Percentiles rank a stretch among this genome's conserved stretches.
phyloP scores from a whole-genome alignment of 2,797 vertebrate genomes.

The Sebastes baramenuke region DNA sequence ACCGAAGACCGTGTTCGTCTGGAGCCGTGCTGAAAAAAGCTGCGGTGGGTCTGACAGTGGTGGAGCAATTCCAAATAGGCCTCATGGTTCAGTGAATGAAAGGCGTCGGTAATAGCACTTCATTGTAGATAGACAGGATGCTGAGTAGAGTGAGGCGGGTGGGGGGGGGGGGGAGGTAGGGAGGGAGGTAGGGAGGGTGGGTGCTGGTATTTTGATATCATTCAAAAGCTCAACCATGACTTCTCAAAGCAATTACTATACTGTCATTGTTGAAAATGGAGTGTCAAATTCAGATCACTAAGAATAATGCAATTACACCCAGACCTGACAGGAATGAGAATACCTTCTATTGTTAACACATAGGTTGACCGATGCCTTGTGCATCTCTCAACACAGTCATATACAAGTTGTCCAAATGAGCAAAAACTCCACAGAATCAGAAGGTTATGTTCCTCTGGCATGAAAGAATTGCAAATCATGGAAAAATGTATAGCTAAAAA shows the following conservation, averaged over 20 bases:
- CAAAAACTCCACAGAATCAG: conserved; percentile 7
- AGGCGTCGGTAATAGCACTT: conserved; percentile 68
- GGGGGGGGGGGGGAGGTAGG: conserved; percentile 2
- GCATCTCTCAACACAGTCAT: conserved; percentile 9
- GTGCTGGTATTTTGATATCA: conserved; percentile 68
- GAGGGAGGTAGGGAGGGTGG: rapidly evolving
- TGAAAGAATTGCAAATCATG: too few species aligned
- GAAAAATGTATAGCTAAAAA: neutral
- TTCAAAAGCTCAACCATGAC: conserved; percentile 72
- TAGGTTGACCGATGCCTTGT: conserved; percentile 46
- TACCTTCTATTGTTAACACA: conserved; percentile 66
- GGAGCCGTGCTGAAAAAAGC: conserved; percentile 28
- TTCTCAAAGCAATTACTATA: conserved; percentile 79
- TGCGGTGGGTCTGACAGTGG: conserved; percentile 47
- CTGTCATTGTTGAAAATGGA: conserved; percentile 77
- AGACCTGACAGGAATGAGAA: conserved; percentile 71
- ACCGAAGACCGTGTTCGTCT: conserved; percentile 35
- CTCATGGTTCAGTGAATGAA: conserved; percentile 68
- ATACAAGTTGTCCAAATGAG: conserved; percentile 9
- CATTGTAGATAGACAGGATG: conserved; percentile 64
- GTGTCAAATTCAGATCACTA: conserved; percentile 77
- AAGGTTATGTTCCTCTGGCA: neutral
- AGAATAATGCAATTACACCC: conserved; percentile 76
- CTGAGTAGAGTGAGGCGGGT: conserved; percentile 49
- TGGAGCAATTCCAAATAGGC: conserved; percentile 66